These are phyloP conservation scores for Cyclophora albipunctata DNA, from an alignment of 2,888 invertebrate genomes.

Conservation along the genomic window DNA sequence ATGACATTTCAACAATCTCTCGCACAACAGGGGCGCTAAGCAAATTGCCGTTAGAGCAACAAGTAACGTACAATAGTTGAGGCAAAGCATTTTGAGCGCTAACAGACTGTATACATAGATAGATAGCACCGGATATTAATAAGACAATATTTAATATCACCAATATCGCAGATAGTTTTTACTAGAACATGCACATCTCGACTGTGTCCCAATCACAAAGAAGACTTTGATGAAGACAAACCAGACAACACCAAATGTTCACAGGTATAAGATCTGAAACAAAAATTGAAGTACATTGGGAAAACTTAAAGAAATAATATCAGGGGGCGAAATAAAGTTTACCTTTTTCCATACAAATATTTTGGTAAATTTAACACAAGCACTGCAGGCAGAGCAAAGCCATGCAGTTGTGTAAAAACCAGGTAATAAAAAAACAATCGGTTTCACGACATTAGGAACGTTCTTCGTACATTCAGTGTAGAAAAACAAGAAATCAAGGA, in stretches of 20 bases:
- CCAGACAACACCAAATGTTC: too few species aligned
- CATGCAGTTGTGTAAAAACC: too few species aligned
- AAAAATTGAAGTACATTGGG: constrained; percentile 41
- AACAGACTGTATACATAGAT: constrained; percentile 17
- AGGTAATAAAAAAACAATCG: too few species aligned
- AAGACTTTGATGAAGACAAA: too few species aligned
- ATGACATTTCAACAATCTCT: constrained; percentile 15
- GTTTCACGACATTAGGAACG: too few species aligned
- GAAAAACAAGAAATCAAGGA: too few species aligned
- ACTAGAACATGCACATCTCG: constrained; percentile 1
- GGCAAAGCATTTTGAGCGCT: constrained; percentile 22
- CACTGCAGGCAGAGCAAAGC: too few species aligned
- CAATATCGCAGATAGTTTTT: constrained; percentile 5
- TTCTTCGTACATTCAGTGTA: too few species aligned
- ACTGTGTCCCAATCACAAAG: too few species aligned
- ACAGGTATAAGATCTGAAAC: constrained; percentile 35
- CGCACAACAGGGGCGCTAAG: constrained; percentile 22
- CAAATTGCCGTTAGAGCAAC: constrained; percentile 15
- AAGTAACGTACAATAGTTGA: constrained; percentile 14
- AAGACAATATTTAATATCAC: constrained; percentile 3
- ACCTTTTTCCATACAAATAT: constrained; percentile 4
- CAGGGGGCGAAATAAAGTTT: constrained; percentile 21
- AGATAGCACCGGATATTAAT: constrained; percentile 2
- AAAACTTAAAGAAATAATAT: constrained; percentile 22
- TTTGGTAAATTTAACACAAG: neutral